phyloP scores from a whole-genome alignment of 2,888 invertebrate genomes.

The Meandrusa payeni region DNA sequence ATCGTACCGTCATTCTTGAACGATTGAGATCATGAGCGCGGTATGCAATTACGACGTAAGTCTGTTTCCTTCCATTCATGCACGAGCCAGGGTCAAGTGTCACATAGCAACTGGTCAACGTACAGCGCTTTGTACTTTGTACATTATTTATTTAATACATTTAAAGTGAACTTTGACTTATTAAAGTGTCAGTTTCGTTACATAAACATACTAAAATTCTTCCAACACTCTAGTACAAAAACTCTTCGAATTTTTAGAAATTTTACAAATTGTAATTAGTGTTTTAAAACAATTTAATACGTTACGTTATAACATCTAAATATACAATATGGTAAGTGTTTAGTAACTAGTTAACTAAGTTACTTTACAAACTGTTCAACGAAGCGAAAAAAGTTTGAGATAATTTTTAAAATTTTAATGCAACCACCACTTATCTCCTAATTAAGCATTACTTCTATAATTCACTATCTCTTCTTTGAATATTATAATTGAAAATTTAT shows the following conservation, averaged over 20 bases:
- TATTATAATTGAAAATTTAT: too few species aligned
- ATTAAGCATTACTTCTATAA: slow-evolving; percentile 7
- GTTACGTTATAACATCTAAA: too few species aligned
- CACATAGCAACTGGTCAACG: slow-evolving; percentile 44
- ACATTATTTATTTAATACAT: too few species aligned
- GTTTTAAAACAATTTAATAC: too few species aligned
- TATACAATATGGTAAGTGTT: too few species aligned
- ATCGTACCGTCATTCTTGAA: slow-evolving; percentile 8
- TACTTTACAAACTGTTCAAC: slow-evolving; percentile 11
- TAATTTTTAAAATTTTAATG: slow-evolving; percentile 19
- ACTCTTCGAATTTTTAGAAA: too few species aligned
- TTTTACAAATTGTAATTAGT: too few species aligned
- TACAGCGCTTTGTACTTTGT: slow-evolving; percentile 25
- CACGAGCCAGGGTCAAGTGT: slow-evolving; percentile 53
- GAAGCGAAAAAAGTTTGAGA: slow-evolving; percentile 18
- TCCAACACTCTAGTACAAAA: too few species aligned
- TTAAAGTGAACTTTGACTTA: background rate
- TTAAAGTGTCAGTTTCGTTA: too few species aligned
- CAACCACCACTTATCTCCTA: slow-evolving; percentile 14
- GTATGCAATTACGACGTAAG: slow-evolving; percentile 45
- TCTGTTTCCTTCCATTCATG: slow-evolving; percentile 55
- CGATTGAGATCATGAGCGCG: slow-evolving; percentile 5
- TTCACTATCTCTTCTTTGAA: too few species aligned
- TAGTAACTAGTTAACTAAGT: too few species aligned
- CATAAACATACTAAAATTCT: too few species aligned